Conservation (phyloP, 2,113 vertebrate genomes). For the Clarias magur region DNA sequence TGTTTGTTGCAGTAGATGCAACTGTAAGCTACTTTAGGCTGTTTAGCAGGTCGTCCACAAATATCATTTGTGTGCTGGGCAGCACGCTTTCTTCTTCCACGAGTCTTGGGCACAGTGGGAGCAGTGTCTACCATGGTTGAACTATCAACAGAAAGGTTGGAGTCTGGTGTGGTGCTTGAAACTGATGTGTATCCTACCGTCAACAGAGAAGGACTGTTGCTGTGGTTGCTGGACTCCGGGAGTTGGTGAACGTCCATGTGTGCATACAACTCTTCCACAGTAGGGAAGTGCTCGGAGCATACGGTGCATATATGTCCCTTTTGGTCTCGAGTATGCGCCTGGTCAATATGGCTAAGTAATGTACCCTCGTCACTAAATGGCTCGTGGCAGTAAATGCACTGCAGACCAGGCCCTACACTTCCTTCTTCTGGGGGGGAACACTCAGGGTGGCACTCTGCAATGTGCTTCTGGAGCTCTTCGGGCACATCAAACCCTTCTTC, state of each 20-base stretch:
- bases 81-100: slow-evolving; percentile 91
- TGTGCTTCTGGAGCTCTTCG: slow-evolving; percentile 95
- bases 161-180: slow-evolving; percentile 97
- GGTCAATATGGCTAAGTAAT: slow-evolving; percentile 91
- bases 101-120: slow-evolving; percentile 86
- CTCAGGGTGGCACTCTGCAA: slow-evolving; percentile 94
- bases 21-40: slow-evolving; percentile 91
- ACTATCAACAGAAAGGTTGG: slow-evolving; percentile 95
- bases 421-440: slow-evolving; percentile 93
- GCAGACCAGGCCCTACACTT: slow-evolving; percentile 83
- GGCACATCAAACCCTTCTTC: slow-evolving; percentile 97
- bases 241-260: slow-evolving; percentile 98
- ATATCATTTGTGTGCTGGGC: slow-evolving; percentile 85
- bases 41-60: slow-evolving; percentile 84
- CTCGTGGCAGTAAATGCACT: slow-evolving; percentile 96
- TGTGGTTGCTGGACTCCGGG: slow-evolving; percentile 93
- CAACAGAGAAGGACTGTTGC: slow-evolving; percentile 93
- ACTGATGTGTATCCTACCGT: slow-evolving; percentile 96
- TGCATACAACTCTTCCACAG: slow-evolving; percentile 90
- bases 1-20: slow-evolving; percentile 98
- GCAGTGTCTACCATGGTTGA: slow-evolving; percentile 90
- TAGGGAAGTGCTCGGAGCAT: slow-evolving; percentile 91
- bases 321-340: slow-evolving; percentile 86
- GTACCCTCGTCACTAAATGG: slow-evolving; percentile 90
- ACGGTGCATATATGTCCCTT: slow-evolving; percentile 87